Conservation (phyloP, 2,888 invertebrate genomes). For the Papilio protenor region DNA sequence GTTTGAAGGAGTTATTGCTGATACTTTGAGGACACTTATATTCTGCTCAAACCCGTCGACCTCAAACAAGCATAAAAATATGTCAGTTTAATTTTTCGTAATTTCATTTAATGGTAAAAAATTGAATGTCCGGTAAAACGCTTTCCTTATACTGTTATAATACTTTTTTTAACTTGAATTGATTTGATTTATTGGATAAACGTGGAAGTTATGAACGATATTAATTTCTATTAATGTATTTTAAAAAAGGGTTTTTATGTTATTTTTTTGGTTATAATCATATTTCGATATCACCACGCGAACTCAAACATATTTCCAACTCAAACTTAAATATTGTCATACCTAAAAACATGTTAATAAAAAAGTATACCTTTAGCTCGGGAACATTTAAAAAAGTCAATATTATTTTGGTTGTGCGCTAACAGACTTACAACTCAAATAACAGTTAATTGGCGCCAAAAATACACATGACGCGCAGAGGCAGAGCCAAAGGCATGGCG, state of each 20-base stretch:
- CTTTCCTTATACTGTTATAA: no score
- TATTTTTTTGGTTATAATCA: neutral
- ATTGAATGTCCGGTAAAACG: no score
- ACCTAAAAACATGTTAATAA: conserved; percentile 34
- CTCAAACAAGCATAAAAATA: neutral
- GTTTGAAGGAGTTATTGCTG: conserved; percentile 59
- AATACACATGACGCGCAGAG: conserved; percentile 58
- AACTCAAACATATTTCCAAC: no score
- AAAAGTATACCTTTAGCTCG: neutral
- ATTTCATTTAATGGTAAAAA: no score
- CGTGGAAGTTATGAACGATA: no score
- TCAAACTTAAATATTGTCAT: neutral
- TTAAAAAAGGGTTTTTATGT: neutral
- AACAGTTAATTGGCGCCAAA: conserved; percentile 68
- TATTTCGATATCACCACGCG: no score
- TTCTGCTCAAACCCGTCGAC: neutral
- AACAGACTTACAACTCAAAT: conserved; percentile 34
- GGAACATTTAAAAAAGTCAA: conserved; percentile 36
- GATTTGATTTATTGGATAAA: no score
- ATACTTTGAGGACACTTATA: conserved; percentile 40
- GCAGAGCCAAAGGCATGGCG: conserved; percentile 65
- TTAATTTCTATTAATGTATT: neutral
- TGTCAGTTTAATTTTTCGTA: neutral
- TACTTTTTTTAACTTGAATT: no score
- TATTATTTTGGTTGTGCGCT: conserved; percentile 13